Conservation (phyloP, 2,797 vertebrate genomes). For the Tokudaia tokunoshimensis region DNA sequence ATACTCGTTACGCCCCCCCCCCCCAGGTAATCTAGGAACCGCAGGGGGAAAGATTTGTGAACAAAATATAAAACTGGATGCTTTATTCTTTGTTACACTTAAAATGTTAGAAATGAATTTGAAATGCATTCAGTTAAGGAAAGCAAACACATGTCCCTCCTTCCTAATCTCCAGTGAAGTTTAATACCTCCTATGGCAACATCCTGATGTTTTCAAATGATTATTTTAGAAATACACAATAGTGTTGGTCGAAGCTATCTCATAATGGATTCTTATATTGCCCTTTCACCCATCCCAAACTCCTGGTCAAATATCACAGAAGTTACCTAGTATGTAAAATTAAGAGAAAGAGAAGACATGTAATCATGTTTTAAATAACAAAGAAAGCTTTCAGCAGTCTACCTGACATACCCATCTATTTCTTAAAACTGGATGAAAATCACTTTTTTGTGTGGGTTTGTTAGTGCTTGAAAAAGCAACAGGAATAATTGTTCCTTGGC, state of each 20-base stretch:
- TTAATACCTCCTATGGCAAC: background rate
- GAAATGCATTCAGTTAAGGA: background rate
- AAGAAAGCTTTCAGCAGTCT: background rate
- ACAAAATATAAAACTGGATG: background rate
- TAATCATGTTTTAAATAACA: background rate
- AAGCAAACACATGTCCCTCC: background rate
- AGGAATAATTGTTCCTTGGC: background rate
- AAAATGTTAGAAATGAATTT: background rate
- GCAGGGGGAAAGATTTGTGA: background rate
- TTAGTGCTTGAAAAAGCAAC: background rate
- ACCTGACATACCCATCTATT: background rate
- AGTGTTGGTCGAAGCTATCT: background rate
- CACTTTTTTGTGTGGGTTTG: background rate
- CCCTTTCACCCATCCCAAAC: background rate
- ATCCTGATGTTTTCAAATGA: background rate
- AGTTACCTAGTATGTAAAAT: background rate
- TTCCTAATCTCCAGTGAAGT: background rate
- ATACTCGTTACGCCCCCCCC: background rate
- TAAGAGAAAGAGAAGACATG: background rate
- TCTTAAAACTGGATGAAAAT: background rate
- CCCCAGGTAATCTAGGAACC: background rate
- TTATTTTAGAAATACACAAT: background rate
- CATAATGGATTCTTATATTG: background rate
- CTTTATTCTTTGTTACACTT: background rate
- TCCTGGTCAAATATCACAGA: background rate